phyloP scores from a whole-genome alignment of 2,888 invertebrate species.

The Pelosia muscerda region DNA sequence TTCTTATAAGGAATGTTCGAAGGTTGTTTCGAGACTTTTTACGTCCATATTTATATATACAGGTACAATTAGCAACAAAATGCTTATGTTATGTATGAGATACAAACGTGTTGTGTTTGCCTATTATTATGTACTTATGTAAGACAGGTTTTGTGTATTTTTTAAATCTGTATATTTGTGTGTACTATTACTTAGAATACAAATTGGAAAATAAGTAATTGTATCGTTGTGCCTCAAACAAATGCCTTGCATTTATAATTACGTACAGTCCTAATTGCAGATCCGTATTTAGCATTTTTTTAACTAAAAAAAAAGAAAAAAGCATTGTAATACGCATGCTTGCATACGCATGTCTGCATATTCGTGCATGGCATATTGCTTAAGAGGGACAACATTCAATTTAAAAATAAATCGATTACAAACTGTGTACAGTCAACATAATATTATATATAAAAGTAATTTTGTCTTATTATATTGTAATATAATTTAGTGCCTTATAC shows the following conservation, averaged over 20 bases:
- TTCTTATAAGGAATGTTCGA: constrained; percentile 37
- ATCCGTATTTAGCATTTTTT: no score
- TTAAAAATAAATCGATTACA: constrained; percentile 5
- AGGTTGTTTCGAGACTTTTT: constrained; percentile 41
- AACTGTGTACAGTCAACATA: constrained; percentile 14
- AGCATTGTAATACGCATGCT: no score
- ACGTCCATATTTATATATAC: constrained; percentile 36
- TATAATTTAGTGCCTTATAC: constrained; percentile 37
- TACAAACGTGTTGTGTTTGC: constrained; percentile 5
- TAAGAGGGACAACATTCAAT: not conserved
- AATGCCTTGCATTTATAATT: no score
- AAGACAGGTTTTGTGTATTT: constrained; percentile 3
- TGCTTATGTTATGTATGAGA: constrained; percentile 17
- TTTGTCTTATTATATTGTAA: constrained; percentile 23
- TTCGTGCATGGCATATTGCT: not conserved
- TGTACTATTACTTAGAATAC: not conserved
- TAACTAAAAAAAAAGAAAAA: no score
- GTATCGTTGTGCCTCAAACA: no score
- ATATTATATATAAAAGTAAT: constrained; percentile 7
- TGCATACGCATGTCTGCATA: not conserved
- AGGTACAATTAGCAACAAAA: constrained; percentile 13
- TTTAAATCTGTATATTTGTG: constrained; percentile 11
- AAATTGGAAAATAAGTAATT: not conserved
- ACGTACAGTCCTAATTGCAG: no score
- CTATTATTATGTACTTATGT: constrained; percentile 13